Conservation (phyloP, 2,888 invertebrate genomes). For the Ypsolopha sequella region DNA sequence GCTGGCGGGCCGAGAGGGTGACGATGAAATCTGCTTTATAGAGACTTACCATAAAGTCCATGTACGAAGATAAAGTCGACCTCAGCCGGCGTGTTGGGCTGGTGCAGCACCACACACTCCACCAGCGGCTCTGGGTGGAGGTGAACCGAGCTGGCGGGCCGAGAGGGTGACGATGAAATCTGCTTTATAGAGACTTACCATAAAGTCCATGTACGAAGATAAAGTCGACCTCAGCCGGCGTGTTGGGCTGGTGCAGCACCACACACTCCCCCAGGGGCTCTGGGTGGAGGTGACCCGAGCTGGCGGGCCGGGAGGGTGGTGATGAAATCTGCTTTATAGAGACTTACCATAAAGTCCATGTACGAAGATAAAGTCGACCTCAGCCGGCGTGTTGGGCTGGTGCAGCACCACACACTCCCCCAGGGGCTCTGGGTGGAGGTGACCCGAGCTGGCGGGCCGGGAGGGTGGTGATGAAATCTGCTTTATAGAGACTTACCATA, state of each 20-base stretch:
- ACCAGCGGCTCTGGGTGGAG: conserved; percentile 50
- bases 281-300: not conserved
- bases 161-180: conserved; percentile 8
- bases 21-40: not conserved
- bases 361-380: conserved; percentile 81
- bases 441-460: conserved; percentile 39
- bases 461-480: conserved; percentile 4
- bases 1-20: not conserved
- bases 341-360: conserved; percentile 80
- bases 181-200: conserved; percentile 8
- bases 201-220: conserved; percentile 76
- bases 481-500: conserved; percentile 57
- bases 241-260: conserved; percentile 25
- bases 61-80: conserved; percentile 87
- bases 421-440: conserved; percentile 47
- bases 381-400: conserved; percentile 22
- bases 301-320: not conserved
- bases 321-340: not conserved
- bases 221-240: conserved; percentile 63
- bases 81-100: conserved; percentile 22
- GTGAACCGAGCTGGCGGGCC: conserved; percentile 42
- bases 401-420: conserved; percentile 51
- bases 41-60: conserved; percentile 75
- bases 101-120: conserved; percentile 43
- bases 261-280: conserved; percentile 18